Percentiles rank a stretch among this genome's conserved stretches.
Evolutionary conservation across 1,140 invertebrate species (phyloP).

Genomic region (Ectropis grisescens): DNA sequence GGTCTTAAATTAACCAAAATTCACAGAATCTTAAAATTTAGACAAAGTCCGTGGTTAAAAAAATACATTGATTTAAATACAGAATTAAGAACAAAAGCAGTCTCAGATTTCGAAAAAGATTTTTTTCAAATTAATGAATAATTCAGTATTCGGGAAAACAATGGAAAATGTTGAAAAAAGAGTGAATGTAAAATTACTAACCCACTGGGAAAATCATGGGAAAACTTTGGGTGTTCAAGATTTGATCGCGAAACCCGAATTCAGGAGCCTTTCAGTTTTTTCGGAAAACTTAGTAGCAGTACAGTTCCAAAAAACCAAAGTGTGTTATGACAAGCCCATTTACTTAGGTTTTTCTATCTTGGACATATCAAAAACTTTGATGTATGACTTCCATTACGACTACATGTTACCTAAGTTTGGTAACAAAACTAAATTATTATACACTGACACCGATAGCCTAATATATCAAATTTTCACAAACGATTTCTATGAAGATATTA

Average conservation of each 20-base stretch:
- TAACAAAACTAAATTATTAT: slow-evolving; percentile 14
- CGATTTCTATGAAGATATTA: slow-evolving; percentile 55
- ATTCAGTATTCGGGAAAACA: slow-evolving; percentile 63
- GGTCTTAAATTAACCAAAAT: slow-evolving; percentile 64
- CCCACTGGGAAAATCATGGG: slow-evolving; percentile 27
- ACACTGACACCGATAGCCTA: slow-evolving; percentile 57
- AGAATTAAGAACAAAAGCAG: slow-evolving; percentile 31
- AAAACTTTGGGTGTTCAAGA: slow-evolving; percentile 29
- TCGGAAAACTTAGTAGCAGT: slow-evolving; percentile 41
- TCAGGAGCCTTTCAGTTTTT: slow-evolving; percentile 36
- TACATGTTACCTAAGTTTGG: slow-evolving; percentile 21
- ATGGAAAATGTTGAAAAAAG: slow-evolving; percentile 65
- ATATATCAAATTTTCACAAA: slow-evolving; percentile 41
- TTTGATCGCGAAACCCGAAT: slow-evolving; percentile 47
- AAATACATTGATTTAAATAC: slow-evolving; percentile 64
- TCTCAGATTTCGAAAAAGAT: slow-evolving; percentile 66
- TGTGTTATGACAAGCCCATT: slow-evolving; percentile 49
- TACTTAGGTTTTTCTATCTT: slow-evolving; percentile 49
- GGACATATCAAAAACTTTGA: slow-evolving; percentile 40
- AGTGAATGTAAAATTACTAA: slow-evolving; percentile 45
- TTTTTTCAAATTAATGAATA: slow-evolving; percentile 69
- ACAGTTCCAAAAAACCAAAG: slow-evolving; percentile 32
- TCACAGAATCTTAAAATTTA: slow-evolving; percentile 66
- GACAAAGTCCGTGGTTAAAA: slow-evolving; percentile 64
- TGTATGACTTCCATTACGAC: slow-evolving; percentile 35